Base-by-base conservation (phyloP, 1,140 invertebrate genomes). In the Dendrolimus punctatus region DNA sequence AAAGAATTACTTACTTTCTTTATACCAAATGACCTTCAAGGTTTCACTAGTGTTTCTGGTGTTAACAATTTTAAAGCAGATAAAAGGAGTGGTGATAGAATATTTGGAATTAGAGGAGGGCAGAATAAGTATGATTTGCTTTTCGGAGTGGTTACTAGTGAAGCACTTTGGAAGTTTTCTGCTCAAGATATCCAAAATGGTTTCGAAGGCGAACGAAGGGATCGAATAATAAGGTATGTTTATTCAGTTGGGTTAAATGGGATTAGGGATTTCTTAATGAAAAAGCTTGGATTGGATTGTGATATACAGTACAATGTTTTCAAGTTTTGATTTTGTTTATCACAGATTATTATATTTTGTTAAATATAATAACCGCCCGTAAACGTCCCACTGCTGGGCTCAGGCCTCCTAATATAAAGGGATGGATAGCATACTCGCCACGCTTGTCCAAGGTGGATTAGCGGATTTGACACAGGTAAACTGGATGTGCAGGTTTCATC, bases 141-240 rank as follows among this genome's bases (percentile, higher is more conserved):
- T 45, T 95, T 96, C 69, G 94, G 95, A 9, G 94, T 95, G 8
- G 94, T 95, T 7, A 95, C 94, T 6, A 93, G 92, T 69, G 95
- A 96, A 74, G 93, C 94, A 40, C 84, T 96, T 39, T 95, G 93
- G 92, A 91, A 91, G 76, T 95, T 95, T 71, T 94, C 94, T 7
- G 92, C 93, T 38, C 91, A 91, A 55, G 97, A 98, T 69, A 91
- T 98, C 44, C 90, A 93, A 66, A 91, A 91, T 58, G 98, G 98
- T n/a, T 96, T 99, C 72, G 95, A 97, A 68, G 93, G 94, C 49
- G 93, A 95, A 57, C 89, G 95, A 55, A 90, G 97, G 58, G 95
- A 97, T 79, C 92, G 95, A 78, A 97, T 98, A 69, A 91, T 99
- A 62, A 91, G 87, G 85, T 87, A 68, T 71, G 68, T 75, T 66